phyloP scores from a whole-genome alignment of 2,113 vertebrate species.

The Lagenorhynchus albirostris region DNA sequence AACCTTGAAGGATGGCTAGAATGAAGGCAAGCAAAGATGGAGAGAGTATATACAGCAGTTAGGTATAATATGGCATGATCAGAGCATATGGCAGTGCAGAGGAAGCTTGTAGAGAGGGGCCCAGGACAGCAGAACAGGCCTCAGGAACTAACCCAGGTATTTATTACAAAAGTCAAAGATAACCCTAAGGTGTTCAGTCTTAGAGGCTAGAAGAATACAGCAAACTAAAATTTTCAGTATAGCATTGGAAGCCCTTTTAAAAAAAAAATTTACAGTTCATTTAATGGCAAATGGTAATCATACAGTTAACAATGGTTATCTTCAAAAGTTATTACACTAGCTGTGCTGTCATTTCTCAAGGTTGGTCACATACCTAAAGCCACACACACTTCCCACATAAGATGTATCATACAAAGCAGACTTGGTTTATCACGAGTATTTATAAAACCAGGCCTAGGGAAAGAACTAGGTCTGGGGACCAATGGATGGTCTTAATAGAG shows the following conservation, averaged over 20 bases:
- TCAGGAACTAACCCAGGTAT: not conserved
- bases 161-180: not conserved
- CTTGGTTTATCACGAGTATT: conserved; percentile 81
- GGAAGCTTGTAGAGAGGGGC: not conserved
- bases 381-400: not conserved
- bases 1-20: not conserved
- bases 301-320: not conserved
- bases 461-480: conserved; percentile 80
- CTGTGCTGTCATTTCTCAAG: not conserved
- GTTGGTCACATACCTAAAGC: not conserved
- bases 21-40: not conserved
- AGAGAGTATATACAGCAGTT: not conserved
- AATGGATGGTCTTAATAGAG: conserved; percentile 80
- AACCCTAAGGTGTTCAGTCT: not conserved
- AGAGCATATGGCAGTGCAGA: not conserved
- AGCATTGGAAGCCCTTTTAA: not conserved
- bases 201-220: not conserved
- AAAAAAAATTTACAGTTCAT: not conserved
- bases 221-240: not conserved
- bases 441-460: conserved; percentile 80
- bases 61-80: not conserved
- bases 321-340: not conserved
- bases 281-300: not conserved
- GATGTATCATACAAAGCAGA: not conserved
- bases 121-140: not conserved